phyloP scores from a whole-genome alignment of 2,888 invertebrate species.

The Campoplex capitator region DNA sequence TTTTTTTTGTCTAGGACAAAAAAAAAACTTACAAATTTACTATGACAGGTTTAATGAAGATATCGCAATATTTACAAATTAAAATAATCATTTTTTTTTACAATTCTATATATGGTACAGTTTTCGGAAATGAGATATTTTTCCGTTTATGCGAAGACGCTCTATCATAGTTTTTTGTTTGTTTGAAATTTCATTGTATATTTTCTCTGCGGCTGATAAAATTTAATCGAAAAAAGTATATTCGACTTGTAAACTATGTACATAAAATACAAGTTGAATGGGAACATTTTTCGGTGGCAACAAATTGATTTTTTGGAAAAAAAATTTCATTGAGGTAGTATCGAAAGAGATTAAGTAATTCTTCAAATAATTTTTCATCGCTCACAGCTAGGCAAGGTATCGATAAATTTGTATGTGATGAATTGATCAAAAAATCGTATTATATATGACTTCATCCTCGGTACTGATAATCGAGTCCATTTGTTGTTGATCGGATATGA shows the following conservation, averaged over 20 bases:
- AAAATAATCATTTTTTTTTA: conserved; percentile 48
- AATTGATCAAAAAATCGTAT: conserved; percentile 80
- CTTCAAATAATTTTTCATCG: background rate
- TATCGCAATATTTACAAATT: conserved; percentile 61
- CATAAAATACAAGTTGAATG: conserved; percentile 5
- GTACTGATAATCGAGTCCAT: conserved; percentile 81
- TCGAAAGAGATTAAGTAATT: background rate
- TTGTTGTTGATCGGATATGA: conserved; percentile 70
- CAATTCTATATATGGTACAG: conserved; percentile 62
- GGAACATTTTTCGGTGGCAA: conserved; percentile 1
- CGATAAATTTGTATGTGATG: background rate
- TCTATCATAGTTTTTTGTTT: background rate
- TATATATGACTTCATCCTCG: conserved; percentile 82
- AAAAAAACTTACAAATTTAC: conserved; percentile 42
- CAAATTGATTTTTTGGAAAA: background rate
- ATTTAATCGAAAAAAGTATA: background rate
- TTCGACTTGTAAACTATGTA: conserved; percentile 1
- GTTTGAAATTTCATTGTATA: background rate
- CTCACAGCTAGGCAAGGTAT: background rate
- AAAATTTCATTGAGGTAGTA: background rate
- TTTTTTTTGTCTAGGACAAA: conserved; percentile 19
- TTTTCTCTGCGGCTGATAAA: background rate
- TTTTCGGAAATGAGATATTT: conserved; percentile 19
- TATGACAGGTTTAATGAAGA: conserved; percentile 39
- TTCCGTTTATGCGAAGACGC: background rate